A percentile compares a stretch with the other conserved stretches of the same genome.
Conservation (phyloP, 2,113 vertebrate genomes). For the Jaculus jaculus region DNA sequence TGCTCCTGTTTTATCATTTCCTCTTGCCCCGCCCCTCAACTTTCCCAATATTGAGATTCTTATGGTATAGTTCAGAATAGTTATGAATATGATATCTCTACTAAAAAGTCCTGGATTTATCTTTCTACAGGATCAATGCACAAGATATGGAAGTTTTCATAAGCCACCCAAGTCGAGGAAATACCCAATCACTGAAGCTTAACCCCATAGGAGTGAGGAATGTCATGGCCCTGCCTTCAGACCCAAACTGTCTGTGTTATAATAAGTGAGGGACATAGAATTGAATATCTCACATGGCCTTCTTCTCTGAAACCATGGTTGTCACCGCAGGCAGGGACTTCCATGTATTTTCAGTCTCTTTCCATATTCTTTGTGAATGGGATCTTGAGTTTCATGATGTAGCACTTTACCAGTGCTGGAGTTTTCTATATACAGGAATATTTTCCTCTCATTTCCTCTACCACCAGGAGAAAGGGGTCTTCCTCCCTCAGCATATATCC, state of each 20-base stretch:
- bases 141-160: conserved; percentile 29
- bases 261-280: neutral
- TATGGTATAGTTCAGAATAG: neutral
- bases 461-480: neutral
- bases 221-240: neutral
- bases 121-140: neutral
- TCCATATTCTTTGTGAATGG: neutral
- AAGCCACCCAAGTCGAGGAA: conserved; percentile 22
- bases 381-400: neutral
- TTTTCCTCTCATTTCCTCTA: neutral
- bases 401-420: neutral
- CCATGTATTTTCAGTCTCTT: neutral
- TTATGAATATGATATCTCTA: conserved; percentile 13
- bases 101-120: neutral
- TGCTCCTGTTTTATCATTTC: too few relatives aligned
- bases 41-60: neutral
- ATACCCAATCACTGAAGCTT: conserved; percentile 62
- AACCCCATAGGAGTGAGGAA: conserved; percentile 31
- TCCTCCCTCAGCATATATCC: neutral
- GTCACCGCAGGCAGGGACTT: neutral
- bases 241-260: neutral
- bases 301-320: neutral
- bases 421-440: neutral
- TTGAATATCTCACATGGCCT: neutral
- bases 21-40: neutral